Percentiles rank a stretch among this genome's conserved stretches.
Conservation (phyloP, 2,888 invertebrate genomes). For the Formica aserva region DNA sequence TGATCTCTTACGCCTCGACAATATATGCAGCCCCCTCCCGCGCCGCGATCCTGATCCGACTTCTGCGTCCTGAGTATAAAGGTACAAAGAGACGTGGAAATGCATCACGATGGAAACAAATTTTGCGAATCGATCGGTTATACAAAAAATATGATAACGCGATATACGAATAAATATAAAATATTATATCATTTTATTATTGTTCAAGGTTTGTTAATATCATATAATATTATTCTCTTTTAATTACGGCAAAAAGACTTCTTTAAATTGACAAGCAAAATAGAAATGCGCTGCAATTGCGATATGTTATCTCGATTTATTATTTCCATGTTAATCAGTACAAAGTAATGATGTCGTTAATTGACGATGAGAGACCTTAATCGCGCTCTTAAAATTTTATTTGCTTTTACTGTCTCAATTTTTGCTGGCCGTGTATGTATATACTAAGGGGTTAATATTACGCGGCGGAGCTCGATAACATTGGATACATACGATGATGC, state of each 20-base stretch:
- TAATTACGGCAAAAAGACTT: not conserved
- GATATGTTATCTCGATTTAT: conserved; percentile 8
- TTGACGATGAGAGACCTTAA: not conserved
- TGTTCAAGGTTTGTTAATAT: not conserved
- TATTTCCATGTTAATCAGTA: conserved; percentile 1
- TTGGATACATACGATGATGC: not conserved
- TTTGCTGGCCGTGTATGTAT: not conserved
- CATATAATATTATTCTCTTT: not conserved
- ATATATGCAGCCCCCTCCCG: conserved; percentile 69
- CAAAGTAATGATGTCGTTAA: conserved; percentile 51
- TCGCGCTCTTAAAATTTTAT: conserved; percentile 6
- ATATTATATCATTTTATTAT: conserved; percentile 4
- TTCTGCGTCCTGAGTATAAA: conserved; percentile 60
- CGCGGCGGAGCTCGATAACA: conserved; percentile 7
- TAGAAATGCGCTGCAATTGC: not conserved
- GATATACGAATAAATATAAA: not conserved
- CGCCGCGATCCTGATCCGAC: conserved; percentile 69
- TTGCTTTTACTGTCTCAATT: not conserved
- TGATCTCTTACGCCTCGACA: conserved; percentile 80
- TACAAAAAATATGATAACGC: not conserved
- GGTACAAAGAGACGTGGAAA: conserved; percentile 70
- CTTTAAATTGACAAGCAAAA: conserved; percentile 4
- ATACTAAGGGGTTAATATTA: conserved; percentile 6
- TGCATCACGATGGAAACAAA: conserved; percentile 14
- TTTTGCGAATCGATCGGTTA: not conserved